A percentile compares a stretch with the other conserved stretches of the same genome.
phyloP scores from a whole-genome alignment of 2,113 vertebrate species.

The rat (Rattus norvegicus) region DNA sequence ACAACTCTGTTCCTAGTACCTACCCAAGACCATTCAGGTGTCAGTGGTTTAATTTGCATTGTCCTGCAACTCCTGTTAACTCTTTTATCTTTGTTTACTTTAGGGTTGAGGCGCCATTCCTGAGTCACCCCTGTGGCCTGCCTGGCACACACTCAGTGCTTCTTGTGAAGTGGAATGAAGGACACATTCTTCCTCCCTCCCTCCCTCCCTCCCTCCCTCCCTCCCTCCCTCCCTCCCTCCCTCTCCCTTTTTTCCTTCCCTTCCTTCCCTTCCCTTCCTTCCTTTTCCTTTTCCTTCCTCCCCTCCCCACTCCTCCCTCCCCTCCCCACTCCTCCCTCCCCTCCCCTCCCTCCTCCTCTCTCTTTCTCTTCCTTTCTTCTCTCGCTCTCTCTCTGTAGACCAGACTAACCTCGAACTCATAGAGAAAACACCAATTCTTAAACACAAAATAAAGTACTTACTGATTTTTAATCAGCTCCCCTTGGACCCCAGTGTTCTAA shows the following conservation, averaged over 20 bases:
- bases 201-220: too few relatives aligned
- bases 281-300: too few relatives aligned
- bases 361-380: too few relatives aligned
- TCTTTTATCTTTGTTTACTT: neutral
- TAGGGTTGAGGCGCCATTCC: neutral
- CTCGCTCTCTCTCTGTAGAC: neutral
- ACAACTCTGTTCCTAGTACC: neutral
- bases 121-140: neutral
- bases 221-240: too few relatives aligned
- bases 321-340: neutral
- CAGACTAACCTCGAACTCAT: neutral
- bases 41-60: neutral
- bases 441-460: conserved; percentile 23
- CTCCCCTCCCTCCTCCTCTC: too few relatives aligned
- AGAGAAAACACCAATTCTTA: neutral
- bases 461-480: conserved; percentile 24
- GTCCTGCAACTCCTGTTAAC: neutral
- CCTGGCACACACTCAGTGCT: neutral
- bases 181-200: neutral
- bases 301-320: too few relatives aligned
- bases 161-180: conserved; percentile 13
- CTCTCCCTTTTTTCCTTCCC: too few relatives aligned
- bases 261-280: too few relatives aligned
- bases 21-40: neutral
- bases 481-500: neutral